A percentile compares a stretch with the other conserved stretches of the same genome.
phyloP scores from a whole-genome alignment of 2,888 invertebrate species.

The Pammene aurita region DNA sequence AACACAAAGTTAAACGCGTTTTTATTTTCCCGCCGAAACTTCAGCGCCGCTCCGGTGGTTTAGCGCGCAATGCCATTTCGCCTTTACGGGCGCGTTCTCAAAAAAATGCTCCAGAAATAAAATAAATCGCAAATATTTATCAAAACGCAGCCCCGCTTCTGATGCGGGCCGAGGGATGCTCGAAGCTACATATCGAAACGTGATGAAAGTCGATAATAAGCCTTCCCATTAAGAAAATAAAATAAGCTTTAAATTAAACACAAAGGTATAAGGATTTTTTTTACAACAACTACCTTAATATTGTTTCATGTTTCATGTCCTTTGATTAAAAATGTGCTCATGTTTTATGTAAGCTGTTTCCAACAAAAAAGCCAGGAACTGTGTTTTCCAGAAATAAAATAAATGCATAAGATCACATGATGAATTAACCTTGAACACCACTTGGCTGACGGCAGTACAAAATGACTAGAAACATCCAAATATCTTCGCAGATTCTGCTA shows the following conservation, averaged over 20 bases:
- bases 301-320: no score
- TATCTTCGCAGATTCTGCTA: no score
- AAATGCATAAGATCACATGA: no score
- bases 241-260: background rate
- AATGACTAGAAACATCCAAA: no score
- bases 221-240: background rate
- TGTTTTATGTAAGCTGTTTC: no score
- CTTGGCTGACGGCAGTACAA: no score
- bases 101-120: constrained; percentile 73
- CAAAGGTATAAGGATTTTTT: background rate
- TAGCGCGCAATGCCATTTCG: constrained; percentile 65
- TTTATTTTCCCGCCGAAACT: constrained; percentile 79
- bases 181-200: constrained; percentile 31
- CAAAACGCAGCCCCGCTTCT: constrained; percentile 63
- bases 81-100: constrained; percentile 67
- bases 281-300: no score
- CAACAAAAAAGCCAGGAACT: no score
- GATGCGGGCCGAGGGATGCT: constrained; percentile 56
- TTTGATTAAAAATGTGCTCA: no score
- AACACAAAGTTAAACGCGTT: constrained; percentile 83
- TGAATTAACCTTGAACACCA: no score
- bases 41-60: constrained; percentile 66
- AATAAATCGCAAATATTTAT: constrained; percentile 80
- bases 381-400: no score
- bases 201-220: background rate